Evolutionary conservation across 2,888 invertebrate species (phyloP).

Genomic region (Eilema caniola): DNA sequence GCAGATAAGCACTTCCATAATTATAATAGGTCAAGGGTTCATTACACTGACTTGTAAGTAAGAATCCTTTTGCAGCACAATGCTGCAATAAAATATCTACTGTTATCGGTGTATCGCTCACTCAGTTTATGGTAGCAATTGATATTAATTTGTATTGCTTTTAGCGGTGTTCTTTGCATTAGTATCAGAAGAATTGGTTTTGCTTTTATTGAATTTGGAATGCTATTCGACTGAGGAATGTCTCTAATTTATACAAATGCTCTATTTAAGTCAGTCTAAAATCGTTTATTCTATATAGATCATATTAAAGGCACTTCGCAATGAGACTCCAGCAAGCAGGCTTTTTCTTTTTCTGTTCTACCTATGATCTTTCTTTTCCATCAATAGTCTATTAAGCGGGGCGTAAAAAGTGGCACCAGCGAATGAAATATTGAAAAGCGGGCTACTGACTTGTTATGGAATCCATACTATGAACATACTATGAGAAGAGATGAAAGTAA

Average conservation of each 20-base stretch:
- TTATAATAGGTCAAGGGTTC: slow-evolving; percentile 49
- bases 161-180: slow-evolving; percentile 31
- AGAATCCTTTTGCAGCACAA: slow-evolving; percentile 53
- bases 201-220: neutral
- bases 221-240: neutral
- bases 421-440: no score
- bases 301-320: neutral
- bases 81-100: slow-evolving; percentile 50
- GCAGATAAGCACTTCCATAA: slow-evolving; percentile 36
- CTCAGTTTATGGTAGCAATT: slow-evolving; percentile 44
- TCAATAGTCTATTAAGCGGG: no score
- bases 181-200: neutral
- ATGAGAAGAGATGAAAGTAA: no score
- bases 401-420: no score
- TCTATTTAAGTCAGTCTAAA: neutral
- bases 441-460: no score
- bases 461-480: no score
- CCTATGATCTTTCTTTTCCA: no score
- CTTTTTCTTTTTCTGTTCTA: no score
- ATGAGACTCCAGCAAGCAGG: neutral
- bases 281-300: neutral
- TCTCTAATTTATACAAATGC: no score
- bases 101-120: slow-evolving; percentile 51
- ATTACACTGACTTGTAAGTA: slow-evolving; percentile 39
- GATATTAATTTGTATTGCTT: slow-evolving; percentile 51